phyloP scores from a whole-genome alignment of 2,888 invertebrate species.

The Corythucha ciliata region DNA sequence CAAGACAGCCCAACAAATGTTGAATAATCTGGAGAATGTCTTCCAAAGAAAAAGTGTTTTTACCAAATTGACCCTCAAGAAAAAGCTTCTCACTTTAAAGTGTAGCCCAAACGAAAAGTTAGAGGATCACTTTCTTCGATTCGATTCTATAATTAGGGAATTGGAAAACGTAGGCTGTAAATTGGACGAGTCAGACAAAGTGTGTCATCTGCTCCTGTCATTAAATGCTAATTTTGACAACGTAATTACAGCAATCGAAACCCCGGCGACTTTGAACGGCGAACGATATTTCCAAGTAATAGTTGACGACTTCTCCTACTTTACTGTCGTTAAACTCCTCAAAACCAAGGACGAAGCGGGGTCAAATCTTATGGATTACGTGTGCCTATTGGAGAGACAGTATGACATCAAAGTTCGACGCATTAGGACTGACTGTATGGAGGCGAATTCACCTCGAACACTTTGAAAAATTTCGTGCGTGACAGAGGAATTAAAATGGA shows the following conservation, averaged over 20 bases:
- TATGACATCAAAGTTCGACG: conserved; percentile 33
- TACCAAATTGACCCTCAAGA: conserved; percentile 15
- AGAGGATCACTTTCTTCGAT: conserved; percentile 24
- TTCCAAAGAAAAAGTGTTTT: conserved; percentile 16
- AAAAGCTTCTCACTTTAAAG: conserved; percentile 13
- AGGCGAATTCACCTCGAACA: conserved; percentile 1
- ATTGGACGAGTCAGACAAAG: conserved; percentile 21
- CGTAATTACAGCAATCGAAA: conserved; percentile 21
- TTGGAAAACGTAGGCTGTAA: conserved; percentile 16
- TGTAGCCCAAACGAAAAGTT: conserved; percentile 3
- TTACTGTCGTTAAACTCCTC: conserved; percentile 32
- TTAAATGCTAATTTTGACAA: conserved; percentile 19
- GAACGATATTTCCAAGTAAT: conserved; percentile 33
- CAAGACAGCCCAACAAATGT: neutral
- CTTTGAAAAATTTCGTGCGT: neutral
- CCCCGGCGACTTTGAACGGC: conserved; percentile 16
- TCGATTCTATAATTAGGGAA: conserved; percentile 18
- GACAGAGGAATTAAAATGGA: neutral
- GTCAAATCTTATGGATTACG: conserved; percentile 33
- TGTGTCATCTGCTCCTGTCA: conserved; percentile 23
- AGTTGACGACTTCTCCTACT: conserved; percentile 37
- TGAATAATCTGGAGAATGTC: conserved; percentile 4
- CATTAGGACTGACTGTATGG: conserved; percentile 29
- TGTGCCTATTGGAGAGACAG: conserved; percentile 34
- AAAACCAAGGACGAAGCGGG: conserved; percentile 36